Conservation (phyloP, 2,113 vertebrate genomes). For the Seriola dumerili region DNA sequence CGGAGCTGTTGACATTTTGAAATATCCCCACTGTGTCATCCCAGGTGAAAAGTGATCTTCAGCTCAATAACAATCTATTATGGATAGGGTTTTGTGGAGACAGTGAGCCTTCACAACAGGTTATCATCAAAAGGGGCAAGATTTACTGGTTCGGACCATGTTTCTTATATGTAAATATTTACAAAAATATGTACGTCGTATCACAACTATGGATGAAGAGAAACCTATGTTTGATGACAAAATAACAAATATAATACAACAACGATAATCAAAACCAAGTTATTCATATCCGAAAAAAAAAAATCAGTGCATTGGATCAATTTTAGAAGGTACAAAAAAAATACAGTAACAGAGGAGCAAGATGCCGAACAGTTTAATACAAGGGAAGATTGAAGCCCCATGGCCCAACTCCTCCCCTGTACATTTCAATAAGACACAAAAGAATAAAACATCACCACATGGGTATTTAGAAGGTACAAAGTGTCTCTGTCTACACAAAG, state of each 20-base stretch:
- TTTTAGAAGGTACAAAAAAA: background rate
- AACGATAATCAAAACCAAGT: background rate
- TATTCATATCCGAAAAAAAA: background rate
- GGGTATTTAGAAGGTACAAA: background rate
- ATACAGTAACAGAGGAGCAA: too few species aligned
- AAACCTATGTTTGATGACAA: constrained; percentile 11
- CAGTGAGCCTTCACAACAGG: constrained; percentile 34
- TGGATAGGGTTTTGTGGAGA: constrained; percentile 56
- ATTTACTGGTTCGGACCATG: constrained; percentile 3
- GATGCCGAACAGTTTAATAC: too few species aligned
- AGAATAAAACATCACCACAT: background rate
- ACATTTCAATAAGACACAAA: background rate
- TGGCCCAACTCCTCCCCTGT: background rate
- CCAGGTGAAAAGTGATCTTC: constrained; percentile 69
- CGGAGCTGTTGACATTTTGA: constrained; percentile 78
- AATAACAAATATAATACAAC: background rate
- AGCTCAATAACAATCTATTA: constrained; percentile 77
- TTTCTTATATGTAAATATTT: constrained; percentile 1
- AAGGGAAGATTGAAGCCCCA: background rate
- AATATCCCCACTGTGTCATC: constrained; percentile 70
- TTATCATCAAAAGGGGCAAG: constrained; percentile 27
- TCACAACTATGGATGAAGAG: background rate
- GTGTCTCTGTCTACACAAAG: background rate
- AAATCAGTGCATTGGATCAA: background rate
- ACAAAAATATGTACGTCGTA: background rate